These are phyloP conservation scores for Leptodactylus fallax DNA, from an alignment of 2,797 vertebrate genomes.

Conservation along the genomic window DNA sequence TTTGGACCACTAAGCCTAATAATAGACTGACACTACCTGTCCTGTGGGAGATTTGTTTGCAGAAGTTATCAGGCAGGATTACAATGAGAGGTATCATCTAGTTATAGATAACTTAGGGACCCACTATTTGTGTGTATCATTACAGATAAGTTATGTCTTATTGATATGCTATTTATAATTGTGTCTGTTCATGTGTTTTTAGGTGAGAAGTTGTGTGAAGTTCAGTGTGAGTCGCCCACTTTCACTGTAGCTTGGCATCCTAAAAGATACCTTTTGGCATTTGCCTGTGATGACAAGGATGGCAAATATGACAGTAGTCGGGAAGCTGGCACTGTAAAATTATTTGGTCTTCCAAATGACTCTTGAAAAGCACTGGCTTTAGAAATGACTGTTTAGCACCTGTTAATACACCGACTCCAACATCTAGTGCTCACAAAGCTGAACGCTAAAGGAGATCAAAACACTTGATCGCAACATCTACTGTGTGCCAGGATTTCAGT, in stretches of 20 bases:
- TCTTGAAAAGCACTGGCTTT: constrained; percentile 73
- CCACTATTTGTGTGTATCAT: too few species aligned
- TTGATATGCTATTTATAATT: neutral
- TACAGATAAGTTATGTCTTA: neutral
- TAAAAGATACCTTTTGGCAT: constrained; percentile 92
- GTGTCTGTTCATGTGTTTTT: neutral
- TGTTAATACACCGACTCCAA: too few species aligned
- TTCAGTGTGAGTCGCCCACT: constrained; percentile 96
- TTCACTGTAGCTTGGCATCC: constrained; percentile 99
- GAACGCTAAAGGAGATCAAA: neutral
- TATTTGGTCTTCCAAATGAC: constrained; percentile 95
- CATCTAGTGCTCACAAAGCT: neutral
- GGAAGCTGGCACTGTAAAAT: constrained; percentile 95
- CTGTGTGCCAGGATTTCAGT: neutral
- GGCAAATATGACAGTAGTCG: constrained; percentile 96
- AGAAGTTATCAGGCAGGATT: too few species aligned
- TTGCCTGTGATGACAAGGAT: constrained; percentile 97
- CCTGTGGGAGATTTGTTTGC: too few species aligned
- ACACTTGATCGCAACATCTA: neutral
- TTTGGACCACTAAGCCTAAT: too few species aligned
- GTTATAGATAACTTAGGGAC: too few species aligned
- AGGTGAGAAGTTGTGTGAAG: constrained; percentile 98
- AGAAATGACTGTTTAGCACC: neutral
- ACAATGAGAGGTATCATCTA: too few species aligned
- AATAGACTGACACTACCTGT: too few species aligned